phyloP scores from a whole-genome alignment of 1,140 invertebrate species.

The Neelides sp. region DNA sequence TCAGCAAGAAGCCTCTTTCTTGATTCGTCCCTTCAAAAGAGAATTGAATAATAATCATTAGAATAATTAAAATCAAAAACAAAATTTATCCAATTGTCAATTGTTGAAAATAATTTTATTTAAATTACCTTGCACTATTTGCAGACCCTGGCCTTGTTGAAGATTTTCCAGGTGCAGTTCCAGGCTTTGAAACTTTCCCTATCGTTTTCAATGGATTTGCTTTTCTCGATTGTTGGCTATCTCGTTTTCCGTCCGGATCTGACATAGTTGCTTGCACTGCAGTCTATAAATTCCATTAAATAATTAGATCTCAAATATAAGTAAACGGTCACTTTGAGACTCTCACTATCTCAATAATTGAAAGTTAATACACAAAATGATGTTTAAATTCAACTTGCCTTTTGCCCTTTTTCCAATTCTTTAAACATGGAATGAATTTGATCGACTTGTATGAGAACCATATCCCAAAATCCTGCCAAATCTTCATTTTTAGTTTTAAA shows the following conservation, averaged over 20 bases:
- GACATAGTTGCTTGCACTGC: no score
- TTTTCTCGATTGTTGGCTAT: no score
- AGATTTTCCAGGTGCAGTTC: not conserved
- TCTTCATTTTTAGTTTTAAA: slow-evolving; percentile 79
- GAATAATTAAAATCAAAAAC: not conserved
- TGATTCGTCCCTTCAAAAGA: slow-evolving; percentile 50
- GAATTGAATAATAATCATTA: no score
- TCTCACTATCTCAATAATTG: no score
- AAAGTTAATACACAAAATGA: no score
- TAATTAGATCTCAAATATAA: no score
- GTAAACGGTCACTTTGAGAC: no score
- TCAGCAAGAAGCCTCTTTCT: slow-evolving; percentile 67
- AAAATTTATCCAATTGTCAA: not conserved
- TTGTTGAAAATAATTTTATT: not conserved
- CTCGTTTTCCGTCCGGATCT: no score
- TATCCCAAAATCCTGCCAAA: slow-evolving; percentile 91
- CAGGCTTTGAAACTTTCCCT: slow-evolving; percentile 56
- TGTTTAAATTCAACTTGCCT: no score
- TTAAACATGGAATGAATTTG: slow-evolving; percentile 65
- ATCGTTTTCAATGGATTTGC: no score
- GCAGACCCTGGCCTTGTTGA: slow-evolving; percentile 31
- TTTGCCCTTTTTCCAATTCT: slow-evolving; percentile 57
- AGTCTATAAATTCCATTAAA: no score
- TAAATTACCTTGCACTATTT: slow-evolving; percentile 12
- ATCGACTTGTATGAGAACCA: slow-evolving; percentile 80